Conservation (phyloP, 2,797 vertebrate species). For the Chiloscyllium punctatum region DNA sequence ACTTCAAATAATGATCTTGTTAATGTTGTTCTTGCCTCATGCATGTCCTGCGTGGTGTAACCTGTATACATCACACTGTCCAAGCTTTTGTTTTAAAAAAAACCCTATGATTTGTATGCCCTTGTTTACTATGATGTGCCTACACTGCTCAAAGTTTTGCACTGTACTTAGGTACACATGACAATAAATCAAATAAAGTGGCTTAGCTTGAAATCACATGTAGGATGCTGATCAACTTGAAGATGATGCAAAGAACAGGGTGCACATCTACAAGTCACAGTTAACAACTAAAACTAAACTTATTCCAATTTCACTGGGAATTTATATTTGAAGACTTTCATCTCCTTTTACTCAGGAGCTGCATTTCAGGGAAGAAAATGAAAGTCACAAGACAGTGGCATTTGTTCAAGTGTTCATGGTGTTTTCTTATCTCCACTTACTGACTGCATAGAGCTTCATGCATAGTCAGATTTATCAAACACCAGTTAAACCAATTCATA, state of each 20-base stretch:
- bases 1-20: too few relatives aligned
- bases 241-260: not conserved
- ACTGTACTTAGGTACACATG: too few relatives aligned
- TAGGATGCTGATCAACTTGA: not conserved
- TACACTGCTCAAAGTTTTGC: too few relatives aligned
- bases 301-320: not conserved
- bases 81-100: too few relatives aligned
- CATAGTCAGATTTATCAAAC: not conserved
- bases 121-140: too few relatives aligned
- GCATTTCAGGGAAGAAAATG: not conserved
- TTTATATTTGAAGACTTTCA: not conserved
- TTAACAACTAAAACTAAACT: not conserved
- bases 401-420: not conserved
- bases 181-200: not conserved
- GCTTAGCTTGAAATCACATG: not conserved
- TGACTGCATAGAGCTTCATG: not conserved
- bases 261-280: not conserved
- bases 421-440: not conserved
- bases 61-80: too few relatives aligned
- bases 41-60: too few relatives aligned
- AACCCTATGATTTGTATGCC: too few relatives aligned
- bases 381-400: not conserved
- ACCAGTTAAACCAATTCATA: not conserved
- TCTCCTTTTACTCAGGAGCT: not conserved
- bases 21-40: too few relatives aligned